Conservation (phyloP, 2,797 vertebrate species). For the Gallinago nigripennis region DNA sequence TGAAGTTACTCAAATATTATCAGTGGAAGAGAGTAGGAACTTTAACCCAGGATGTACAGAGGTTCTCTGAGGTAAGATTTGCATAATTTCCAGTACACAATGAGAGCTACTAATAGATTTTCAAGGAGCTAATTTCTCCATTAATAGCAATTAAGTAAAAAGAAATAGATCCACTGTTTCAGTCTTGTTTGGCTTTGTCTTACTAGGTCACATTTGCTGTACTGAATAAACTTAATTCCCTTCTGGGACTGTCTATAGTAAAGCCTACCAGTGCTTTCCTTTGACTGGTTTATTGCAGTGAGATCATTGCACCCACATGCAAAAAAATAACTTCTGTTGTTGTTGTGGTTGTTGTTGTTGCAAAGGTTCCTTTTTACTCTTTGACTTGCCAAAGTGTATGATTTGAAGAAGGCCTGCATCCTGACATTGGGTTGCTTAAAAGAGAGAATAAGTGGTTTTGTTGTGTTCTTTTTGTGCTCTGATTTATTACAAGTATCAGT, state of each 20-base stretch:
- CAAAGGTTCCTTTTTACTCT: not conserved
- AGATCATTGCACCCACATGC: not conserved
- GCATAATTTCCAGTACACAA: not conserved
- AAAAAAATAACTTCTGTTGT: not conserved
- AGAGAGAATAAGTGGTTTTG: not conserved
- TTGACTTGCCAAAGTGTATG: not conserved
- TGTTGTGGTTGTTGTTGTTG: not conserved
- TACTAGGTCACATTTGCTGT: not conserved
- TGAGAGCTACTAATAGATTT: not conserved
- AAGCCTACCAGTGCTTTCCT: not conserved
- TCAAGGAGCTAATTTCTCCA: not conserved
- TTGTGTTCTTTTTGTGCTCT: not conserved
- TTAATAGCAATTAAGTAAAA: not conserved
- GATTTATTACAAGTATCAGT: not conserved
- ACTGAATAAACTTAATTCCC: not conserved
- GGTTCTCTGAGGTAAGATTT: conserved; percentile 94
- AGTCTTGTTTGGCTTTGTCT: not conserved
- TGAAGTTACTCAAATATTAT: conserved; percentile 93
- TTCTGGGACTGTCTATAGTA: not conserved
- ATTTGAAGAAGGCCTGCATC: not conserved
- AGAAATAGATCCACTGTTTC: not conserved
- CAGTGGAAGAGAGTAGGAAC: conserved; percentile 97
- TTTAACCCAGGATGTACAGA: conserved; percentile 96
- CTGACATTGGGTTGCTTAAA: not conserved
- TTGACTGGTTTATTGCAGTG: not conserved